phyloP scores from a whole-genome alignment of 2,888 invertebrate genomes.

The Eristalis arbustorum region DNA sequence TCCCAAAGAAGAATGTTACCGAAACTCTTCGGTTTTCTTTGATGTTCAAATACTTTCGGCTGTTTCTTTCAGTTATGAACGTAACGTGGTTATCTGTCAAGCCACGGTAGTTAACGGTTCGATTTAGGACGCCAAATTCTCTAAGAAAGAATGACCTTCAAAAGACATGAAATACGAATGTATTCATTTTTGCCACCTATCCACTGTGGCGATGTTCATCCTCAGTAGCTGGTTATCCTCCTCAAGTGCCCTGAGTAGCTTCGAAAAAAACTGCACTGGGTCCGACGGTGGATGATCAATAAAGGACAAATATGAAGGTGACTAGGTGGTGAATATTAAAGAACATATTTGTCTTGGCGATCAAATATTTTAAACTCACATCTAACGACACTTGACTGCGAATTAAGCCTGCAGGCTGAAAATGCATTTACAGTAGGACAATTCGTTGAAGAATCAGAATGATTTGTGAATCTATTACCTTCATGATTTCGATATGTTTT shows the following conservation, averaged over 20 bases:
- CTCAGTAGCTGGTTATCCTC: background rate
- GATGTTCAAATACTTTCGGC: conserved; percentile 76
- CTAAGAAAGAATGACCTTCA: conserved; percentile 50
- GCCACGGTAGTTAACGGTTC: conserved; percentile 76
- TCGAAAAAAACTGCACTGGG: background rate
- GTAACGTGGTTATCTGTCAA: conserved; percentile 72
- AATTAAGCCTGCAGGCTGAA: background rate
- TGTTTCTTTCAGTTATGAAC: conserved; percentile 76
- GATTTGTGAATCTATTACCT: no score
- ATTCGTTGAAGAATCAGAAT: no score
- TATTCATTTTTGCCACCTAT: background rate
- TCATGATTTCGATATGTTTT: no score
- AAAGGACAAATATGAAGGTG: background rate
- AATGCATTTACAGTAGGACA: background rate
- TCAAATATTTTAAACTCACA: background rate
- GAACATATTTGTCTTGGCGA: background rate
- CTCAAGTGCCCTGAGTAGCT: background rate
- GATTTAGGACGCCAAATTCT: conserved; percentile 76
- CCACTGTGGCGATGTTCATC: background rate
- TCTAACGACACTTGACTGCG: background rate
- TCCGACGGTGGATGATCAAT: background rate
- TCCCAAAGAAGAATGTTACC: conserved; percentile 73
- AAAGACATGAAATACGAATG: background rate
- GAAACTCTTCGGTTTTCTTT: conserved; percentile 74
- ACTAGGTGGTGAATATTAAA: background rate